These are phyloP conservation scores for Mionectes macconnelli DNA, from an alignment of 2,113 vertebrate species.

Conservation along the genomic window DNA sequence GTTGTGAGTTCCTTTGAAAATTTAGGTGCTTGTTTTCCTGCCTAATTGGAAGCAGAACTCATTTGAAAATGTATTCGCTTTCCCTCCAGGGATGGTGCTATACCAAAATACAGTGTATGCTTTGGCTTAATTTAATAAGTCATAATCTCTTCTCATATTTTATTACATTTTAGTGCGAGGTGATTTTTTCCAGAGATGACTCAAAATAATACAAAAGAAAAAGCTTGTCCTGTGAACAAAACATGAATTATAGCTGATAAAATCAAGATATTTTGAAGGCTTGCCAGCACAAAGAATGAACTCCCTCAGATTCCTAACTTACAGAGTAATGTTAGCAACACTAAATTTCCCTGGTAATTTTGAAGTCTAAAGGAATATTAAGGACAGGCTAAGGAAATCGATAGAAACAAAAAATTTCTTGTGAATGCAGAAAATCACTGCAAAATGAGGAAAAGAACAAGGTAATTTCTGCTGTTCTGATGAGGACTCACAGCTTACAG, in stretches of 20 bases:
- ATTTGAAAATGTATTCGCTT: slow-evolving; percentile 50
- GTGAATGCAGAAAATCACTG: neutral
- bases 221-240: slow-evolving; percentile 58
- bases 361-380: slow-evolving; percentile 36
- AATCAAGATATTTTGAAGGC: slow-evolving; percentile 65
- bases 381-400: slow-evolving; percentile 36
- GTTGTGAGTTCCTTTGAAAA: slow-evolving; percentile 43
- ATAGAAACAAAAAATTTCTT: neutral
- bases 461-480: slow-evolving; percentile 32
- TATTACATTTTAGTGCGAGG: slow-evolving; percentile 48
- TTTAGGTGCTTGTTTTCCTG: slow-evolving; percentile 49
- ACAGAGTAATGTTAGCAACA: slow-evolving; percentile 38
- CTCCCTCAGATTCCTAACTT: slow-evolving; percentile 56
- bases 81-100: slow-evolving; percentile 55
- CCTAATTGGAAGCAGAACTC: slow-evolving; percentile 61
- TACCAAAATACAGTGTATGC: slow-evolving; percentile 48
- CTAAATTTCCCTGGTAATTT: slow-evolving; percentile 43
- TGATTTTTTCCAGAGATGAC: slow-evolving; percentile 71
- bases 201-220: slow-evolving; percentile 67
- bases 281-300: slow-evolving; percentile 59
- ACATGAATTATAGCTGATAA: slow-evolving; percentile 65
- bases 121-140: slow-evolving; percentile 70
- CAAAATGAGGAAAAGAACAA: slow-evolving; percentile 32
- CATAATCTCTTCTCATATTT: slow-evolving; percentile 68
- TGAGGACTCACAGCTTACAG: neutral